phyloP scores from a whole-genome alignment of 1,140 invertebrate species.

The Drosophila subpulchrella region DNA sequence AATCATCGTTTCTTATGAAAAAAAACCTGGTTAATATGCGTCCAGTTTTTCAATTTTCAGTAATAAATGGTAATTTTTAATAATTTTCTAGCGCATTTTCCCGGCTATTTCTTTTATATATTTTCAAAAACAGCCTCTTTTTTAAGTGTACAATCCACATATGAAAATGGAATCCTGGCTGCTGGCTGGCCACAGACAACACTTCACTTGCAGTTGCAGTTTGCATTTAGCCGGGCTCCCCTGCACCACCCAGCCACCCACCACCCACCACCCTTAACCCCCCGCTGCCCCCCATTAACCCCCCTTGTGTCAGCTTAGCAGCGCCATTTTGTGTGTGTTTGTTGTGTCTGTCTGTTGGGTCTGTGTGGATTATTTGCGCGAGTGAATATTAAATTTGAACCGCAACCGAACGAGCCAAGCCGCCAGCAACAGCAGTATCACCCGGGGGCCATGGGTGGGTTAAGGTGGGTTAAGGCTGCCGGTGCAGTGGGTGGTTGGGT shows the following conservation, averaged over 20 bases:
- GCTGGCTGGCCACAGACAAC: constrained; percentile 71
- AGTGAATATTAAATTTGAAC: constrained; percentile 82
- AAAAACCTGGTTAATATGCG: too few species aligned
- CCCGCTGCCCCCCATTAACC: not conserved
- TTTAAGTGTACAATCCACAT: constrained; percentile 18
- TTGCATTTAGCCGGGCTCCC: constrained; percentile 61
- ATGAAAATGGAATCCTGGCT: constrained; percentile 42
- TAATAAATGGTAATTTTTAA: too few species aligned
- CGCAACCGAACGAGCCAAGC: constrained; percentile 76
- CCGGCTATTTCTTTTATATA: too few species aligned
- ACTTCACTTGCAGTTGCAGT: constrained; percentile 80
- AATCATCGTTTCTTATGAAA: too few species aligned
- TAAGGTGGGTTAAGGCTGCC: constrained; percentile 7
- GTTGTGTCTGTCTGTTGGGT: constrained; percentile 42
- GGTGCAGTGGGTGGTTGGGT: not conserved
- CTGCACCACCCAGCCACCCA: not conserved
- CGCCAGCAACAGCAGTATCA: constrained; percentile 57
- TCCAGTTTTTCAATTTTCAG: too few species aligned
- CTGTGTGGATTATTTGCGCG: constrained; percentile 79
- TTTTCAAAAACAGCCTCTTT: too few species aligned
- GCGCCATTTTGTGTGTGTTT: constrained; percentile 76
- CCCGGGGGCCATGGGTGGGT: not conserved
- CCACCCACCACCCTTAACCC: not conserved
- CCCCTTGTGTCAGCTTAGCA: constrained; percentile 65
- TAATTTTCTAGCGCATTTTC: too few species aligned